Evolutionary conservation across 2,888 invertebrate species (phyloP), one percentile per base, ranked within the genome.

Genomic region (Drosophila birchii): DNA sequence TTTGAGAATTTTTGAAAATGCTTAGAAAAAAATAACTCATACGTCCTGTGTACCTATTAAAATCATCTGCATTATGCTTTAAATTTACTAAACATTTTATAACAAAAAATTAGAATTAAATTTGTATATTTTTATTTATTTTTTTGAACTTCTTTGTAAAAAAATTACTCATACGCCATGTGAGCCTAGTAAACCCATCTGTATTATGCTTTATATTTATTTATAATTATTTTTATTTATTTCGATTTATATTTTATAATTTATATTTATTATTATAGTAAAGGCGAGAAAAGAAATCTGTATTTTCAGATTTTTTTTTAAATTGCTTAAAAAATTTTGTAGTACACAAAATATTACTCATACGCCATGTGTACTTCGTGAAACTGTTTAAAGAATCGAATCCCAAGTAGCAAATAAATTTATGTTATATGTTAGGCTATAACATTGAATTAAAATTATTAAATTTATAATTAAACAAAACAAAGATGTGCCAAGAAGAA

Each of bases 121-220:
- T 32, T 8, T 32, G 32, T 32, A 9, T 32, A 32, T 32, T 32
- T 18, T 4, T 18, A n/a, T 41, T 38, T 16, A 8, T n/a, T 8
- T 7, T n/a, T n/a, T 7, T n/a, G 16, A 36, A 12, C 11, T 34
- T 11, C 1, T 1, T 8, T 5, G 32, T 11, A 8, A 34, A 34
- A 34, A 34, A 34, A 34, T 34, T 32, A 59, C 59, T 49, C 49
- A 59, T 59, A 59, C 59, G 59, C 1, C 39, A 32, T 9, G 58
- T 58, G 3, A 18, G 18, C 41, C 41, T 41, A 9, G 8, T 3
- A 39, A 38, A 5, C 9, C 38, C 36, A 36, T 36, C 34, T 29
- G 3, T 3, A 32, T 11, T 32, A 32, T 11, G 32, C 32, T 32
- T 32, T 32, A 29, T 29, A 29, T 29, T 8, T 29, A 29, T 29